These are phyloP conservation scores for Eutrigla gurnardus DNA, from an alignment of 2,797 vertebrate species.

Conservation along the genomic window DNA sequence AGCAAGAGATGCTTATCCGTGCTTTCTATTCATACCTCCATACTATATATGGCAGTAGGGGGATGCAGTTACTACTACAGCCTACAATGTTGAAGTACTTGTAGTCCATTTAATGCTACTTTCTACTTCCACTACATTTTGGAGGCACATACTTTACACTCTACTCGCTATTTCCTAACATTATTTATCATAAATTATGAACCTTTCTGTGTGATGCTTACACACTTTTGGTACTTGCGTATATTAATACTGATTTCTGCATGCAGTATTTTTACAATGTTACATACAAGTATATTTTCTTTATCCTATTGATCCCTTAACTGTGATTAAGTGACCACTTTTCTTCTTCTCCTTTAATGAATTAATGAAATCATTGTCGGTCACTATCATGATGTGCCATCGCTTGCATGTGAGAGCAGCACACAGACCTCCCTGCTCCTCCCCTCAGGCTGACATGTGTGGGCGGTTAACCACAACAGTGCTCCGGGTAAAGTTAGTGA, in stretches of 20 bases:
- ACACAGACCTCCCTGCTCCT: constrained; percentile 8
- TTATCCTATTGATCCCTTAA: neutral
- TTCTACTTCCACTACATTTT: too few species aligned
- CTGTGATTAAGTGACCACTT: neutral
- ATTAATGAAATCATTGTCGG: constrained; percentile 15
- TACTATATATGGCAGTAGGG: neutral
- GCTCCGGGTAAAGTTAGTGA: constrained; percentile 44
- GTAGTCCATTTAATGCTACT: too few species aligned
- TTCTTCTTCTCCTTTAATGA: neutral
- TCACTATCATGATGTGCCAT: constrained; percentile 23
- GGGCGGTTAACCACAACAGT: constrained; percentile 48
- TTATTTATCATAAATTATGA: too few species aligned
- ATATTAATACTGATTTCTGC: neutral
- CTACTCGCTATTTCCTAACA: too few species aligned
- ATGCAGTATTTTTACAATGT: neutral
- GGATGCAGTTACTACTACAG: too few species aligned
- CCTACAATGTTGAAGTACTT: too few species aligned
- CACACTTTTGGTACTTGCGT: too few species aligned
- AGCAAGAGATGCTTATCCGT: neutral
- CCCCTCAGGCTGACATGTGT: constrained; percentile 25
- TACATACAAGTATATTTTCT: neutral
- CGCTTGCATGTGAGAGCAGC: constrained; percentile 7
- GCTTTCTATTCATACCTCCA: neutral
- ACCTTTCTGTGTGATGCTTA: too few species aligned
- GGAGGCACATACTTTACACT: too few species aligned